Conservation (phyloP, 2,113 vertebrate species). For the Chiloscyllium plagiosum region DNA sequence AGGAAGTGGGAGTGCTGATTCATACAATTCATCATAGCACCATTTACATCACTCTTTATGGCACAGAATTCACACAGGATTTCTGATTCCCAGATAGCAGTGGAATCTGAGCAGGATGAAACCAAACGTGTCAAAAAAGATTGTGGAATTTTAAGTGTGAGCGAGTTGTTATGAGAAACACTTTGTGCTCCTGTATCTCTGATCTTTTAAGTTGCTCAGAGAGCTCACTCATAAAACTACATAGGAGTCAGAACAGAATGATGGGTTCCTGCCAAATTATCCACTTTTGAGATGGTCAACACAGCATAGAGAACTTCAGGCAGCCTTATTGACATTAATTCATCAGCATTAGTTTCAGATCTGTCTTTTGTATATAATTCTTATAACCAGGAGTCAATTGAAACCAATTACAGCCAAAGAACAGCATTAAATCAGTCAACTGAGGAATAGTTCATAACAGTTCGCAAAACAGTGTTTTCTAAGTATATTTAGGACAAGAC, state of each 20-base stretch:
- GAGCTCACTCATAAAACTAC: too few species aligned
- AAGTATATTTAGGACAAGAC: too few species aligned
- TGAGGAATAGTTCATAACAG: background rate
- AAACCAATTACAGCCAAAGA: background rate
- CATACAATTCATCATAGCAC: background rate
- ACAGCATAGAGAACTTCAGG: background rate
- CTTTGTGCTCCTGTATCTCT: background rate
- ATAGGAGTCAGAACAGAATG: too few species aligned
- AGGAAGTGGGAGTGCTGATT: background rate
- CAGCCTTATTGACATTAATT: background rate
- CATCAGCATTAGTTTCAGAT: background rate
- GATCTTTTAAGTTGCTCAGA: background rate
- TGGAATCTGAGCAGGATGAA: background rate
- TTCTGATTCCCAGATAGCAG: background rate
- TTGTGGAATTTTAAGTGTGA: background rate
- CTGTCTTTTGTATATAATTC: background rate
- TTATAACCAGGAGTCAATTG: background rate
- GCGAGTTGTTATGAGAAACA: background rate
- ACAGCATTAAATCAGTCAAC: background rate
- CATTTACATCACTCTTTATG: background rate
- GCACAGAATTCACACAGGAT: background rate
- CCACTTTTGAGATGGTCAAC: background rate
- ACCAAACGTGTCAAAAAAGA: background rate
- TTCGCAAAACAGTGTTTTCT: too few species aligned
- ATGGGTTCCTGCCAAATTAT: background rate